Base-by-base conservation (phyloP, 1,140 invertebrate genomes). In the Ips typographus region DNA sequence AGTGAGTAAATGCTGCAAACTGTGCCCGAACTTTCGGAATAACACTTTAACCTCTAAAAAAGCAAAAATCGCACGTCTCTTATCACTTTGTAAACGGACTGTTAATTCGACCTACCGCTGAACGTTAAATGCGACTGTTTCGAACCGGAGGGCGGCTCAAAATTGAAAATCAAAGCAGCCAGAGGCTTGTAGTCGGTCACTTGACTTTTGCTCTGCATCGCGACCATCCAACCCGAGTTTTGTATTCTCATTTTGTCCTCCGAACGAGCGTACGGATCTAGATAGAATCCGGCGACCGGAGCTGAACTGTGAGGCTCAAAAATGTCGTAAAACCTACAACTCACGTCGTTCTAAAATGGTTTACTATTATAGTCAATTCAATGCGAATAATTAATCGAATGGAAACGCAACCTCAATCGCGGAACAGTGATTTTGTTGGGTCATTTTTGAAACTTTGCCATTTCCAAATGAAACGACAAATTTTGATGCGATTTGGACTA, bases 1-100 rank as follows among this genome's bases (percentile, higher is more conserved):
- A 1, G 91, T 91, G 40, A 98, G 79, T 66, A 95, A 78, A 82
- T 94, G 90, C 74, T 95, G 91, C 4, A 98, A 80, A 1, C 88
- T 84, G 73, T 91, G 87, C 3, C 95, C 95, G 82, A 98, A 94
- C 83, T 91, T 90, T 75, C 88, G 84, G 77, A 96, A 96, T 3
- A 98, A 77, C 38, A 83, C 81, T 39, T 86, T 82, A 0, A 97
- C 88, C 75, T 96, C 92, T 69, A 37, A 3, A 65, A 60, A 6
- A 55, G 6, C 2, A 36, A 22, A 55, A 2, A 6, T 55, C 52
- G 22, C 22, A 22, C 22, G 22, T 22, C 22, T 22, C 22, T 22
- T 22, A 22, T 22, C 1, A 49, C 44, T 3, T 0, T 3, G 3
- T 49, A 49, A 6, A 2, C 22, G 22, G 22, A 22, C 22, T 22